Base-by-base conservation (phyloP, 2,797 vertebrate species). In the Lepidocolaptes lacrymiger region DNA sequence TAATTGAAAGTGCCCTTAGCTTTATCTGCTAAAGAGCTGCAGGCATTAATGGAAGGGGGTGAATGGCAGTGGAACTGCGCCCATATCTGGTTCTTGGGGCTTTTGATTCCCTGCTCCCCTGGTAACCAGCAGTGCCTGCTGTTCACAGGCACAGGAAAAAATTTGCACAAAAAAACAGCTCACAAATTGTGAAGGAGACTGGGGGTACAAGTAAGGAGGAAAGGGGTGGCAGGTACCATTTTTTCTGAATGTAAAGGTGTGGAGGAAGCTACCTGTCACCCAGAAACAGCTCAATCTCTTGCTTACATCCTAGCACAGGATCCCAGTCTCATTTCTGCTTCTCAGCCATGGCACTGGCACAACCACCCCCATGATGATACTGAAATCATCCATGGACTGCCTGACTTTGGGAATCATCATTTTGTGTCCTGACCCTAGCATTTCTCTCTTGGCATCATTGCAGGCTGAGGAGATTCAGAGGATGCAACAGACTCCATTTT, bases 1-100 rank as follows among this genome's bases (percentile, higher is more conserved):
- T 95, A 97, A 95, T 89, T 94, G 94, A 71, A 94, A 85, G 77
- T 30, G 64, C 78, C 8, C 4, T n/a, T 86, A 87, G 86, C 84
- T 18, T 74, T 56, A 94, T 64, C 93, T 67, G 71, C 61, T 77
- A 52, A 51, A 68, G 58, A 72, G 39, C 69, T 73, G 88, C n/a
- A 64, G 58, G 86, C 48, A 3, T 48, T 84, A 81, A 74, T 12
- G 76, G 48, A 91, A 86, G 67, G 28, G 39, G 36, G 72, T 52
- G 69, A 84, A 51, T 0, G 0, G 6, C 23, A 84, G 75, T 1
- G 5, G 55, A 84, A 44, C 73, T 32, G 20, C 59, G 34, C 63
- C 32, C 5, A 3, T n/a, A 12, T 21, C 86, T 87, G 51, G 21
- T 67, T 86, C 89, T 54, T 61, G 58, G 0, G 3, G 76, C 41